Percentiles rank a stretch among this genome's conserved stretches.
Evolutionary conservation across 2,888 invertebrate species (phyloP).

Genomic region (Idaea dimidiata): DNA sequence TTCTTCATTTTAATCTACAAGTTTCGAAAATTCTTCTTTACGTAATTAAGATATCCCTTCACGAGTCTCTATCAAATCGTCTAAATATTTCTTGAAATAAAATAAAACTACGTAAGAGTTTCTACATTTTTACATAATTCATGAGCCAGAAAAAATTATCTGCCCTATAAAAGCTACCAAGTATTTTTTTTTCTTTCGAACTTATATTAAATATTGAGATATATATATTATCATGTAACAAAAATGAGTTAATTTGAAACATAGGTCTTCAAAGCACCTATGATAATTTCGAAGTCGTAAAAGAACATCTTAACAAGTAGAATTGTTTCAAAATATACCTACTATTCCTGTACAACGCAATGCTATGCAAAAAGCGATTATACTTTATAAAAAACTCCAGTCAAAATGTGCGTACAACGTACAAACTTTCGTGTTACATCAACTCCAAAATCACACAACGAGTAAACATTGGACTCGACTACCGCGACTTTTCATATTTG

Average conservation of each 20-base stretch:
- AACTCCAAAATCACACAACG: neutral
- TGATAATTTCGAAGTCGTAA: too few species aligned
- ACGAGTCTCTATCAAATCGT: too few species aligned
- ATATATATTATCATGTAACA: too few species aligned
- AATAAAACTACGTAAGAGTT: neutral
- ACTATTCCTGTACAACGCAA: slow-evolving; percentile 21
- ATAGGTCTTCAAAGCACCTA: too few species aligned
- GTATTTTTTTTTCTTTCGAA: too few species aligned
- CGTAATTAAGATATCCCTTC: too few species aligned
- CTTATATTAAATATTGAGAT: too few species aligned
- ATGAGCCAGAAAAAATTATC: slow-evolving; percentile 1
- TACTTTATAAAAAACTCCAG: neutral
- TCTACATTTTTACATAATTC: neutral
- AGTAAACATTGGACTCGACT: neutral
- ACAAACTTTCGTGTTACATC: slow-evolving; percentile 13
- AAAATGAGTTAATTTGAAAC: too few species aligned
- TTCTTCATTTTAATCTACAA: slow-evolving; percentile 39
- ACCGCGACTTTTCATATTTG: neutral
- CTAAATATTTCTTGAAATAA: too few species aligned
- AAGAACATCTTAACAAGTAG: slow-evolving; percentile 9
- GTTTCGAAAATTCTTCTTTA: slow-evolving; percentile 23
- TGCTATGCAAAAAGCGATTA: slow-evolving; percentile 10
- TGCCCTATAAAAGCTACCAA: too few species aligned
- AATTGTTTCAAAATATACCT: slow-evolving; percentile 10
- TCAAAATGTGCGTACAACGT: neutral